phyloP scores from a whole-genome alignment of 2,113 vertebrate genomes.

The Cynocephalus volans region DNA sequence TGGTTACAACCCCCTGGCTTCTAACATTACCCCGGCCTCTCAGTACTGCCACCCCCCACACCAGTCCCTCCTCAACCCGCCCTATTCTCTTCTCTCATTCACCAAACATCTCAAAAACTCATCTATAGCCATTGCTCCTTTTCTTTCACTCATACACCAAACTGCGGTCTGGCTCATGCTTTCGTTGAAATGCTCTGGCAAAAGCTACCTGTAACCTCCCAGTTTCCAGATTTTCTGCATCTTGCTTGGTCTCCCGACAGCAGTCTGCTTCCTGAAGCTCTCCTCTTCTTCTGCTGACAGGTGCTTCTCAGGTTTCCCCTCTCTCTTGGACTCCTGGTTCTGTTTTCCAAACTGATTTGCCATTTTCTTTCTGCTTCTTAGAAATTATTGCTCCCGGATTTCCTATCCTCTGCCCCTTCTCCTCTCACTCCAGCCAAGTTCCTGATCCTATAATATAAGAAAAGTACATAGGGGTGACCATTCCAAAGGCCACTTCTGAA shows the following conservation, averaged over 20 bases:
- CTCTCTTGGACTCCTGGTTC: background rate
- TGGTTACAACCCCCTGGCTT: background rate
- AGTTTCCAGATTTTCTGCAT: background rate
- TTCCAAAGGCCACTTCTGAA: background rate
- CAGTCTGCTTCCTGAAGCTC: background rate
- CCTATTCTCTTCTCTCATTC: background rate
- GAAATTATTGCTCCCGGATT: background rate
- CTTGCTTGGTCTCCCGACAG: background rate
- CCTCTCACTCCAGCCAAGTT: background rate
- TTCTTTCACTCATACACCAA: background rate
- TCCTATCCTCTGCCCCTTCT: background rate
- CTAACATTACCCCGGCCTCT: background rate
- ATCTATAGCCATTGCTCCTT: background rate
- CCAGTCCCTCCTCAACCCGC: background rate
- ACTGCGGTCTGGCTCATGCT: background rate
- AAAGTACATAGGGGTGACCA: background rate
- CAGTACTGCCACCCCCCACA: too few relatives aligned
- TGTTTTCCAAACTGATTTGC: background rate
- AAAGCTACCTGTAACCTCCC: background rate
- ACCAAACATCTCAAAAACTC: background rate
- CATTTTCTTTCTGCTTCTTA: conserved; percentile 21
- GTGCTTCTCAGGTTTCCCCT: background rate
- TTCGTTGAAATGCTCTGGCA: background rate
- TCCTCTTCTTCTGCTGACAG: background rate
- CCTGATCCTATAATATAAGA: background rate